Base-by-base conservation (phyloP, 2,797 vertebrate species). In the Cuniculus paca region DNA sequence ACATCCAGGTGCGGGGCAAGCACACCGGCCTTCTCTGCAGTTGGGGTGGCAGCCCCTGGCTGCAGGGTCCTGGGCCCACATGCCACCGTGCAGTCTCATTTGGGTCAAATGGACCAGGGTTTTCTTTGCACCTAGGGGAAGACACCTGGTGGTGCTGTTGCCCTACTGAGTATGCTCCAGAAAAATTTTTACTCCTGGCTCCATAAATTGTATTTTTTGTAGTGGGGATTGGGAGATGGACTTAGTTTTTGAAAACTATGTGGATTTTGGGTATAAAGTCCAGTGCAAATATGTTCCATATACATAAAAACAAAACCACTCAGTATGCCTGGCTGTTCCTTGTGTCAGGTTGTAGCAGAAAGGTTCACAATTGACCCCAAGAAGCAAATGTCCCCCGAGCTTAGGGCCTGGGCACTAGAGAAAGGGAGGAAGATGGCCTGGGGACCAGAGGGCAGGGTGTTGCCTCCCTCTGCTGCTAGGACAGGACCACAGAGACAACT, bases 161-260 rank as follows among this genome's bases (percentile, higher is more conserved):
- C 56, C 45, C 93, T 81, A 52, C 28, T 45, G 87, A 45, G 85
- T 24, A 13, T 48, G 65, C 87, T 84, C 45, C 75, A 78, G 48
- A 52, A 34, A 28, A 34, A 10, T 90, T 96, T 97, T 94, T 95
- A 83, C 93, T 36, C 84, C 92, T 91, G 78, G 95, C 91, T 84
- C 60, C 94, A 92, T 24, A 95, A 84, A 48, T 95, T 91, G 42
- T 93, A 94, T 96, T 95, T 98, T 92, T 97, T 95, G 95, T 91
- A 93, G 74, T 74, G 95, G 84, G 88, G 88, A 77, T 91, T 75
- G 97, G 93, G 89, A 97, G 93, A 88, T 82, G 89, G 95, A 93
- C 56, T 96, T 92, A 96, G 94, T 61, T 98, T 97, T 94, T 96
- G 84, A 70, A 80, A 88, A 90, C 72, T 26, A 54, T 6, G 24